These are phyloP conservation scores for Etheostoma nigrum DNA, from an alignment of 2,797 vertebrate species.

Conservation along the genomic window DNA sequence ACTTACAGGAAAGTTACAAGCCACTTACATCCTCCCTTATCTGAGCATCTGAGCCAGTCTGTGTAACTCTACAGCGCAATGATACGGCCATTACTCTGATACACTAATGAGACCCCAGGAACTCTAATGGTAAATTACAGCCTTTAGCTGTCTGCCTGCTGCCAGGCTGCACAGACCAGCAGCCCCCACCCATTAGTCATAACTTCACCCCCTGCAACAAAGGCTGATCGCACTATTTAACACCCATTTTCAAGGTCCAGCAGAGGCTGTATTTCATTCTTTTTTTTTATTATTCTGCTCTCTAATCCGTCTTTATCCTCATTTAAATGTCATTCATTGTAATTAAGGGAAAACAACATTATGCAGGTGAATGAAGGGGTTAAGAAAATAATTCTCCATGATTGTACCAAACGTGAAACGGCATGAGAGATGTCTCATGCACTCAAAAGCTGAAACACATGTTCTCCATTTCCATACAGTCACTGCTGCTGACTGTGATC, in stretches of 20 bases:
- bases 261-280: conserved; percentile 22
- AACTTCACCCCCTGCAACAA: conserved; percentile 43
- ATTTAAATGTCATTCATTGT: conserved; percentile 50
- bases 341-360: conserved; percentile 41
- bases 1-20: not conserved
- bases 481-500: conserved; percentile 73
- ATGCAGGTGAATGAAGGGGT: conserved; percentile 71
- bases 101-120: conserved; percentile 34
- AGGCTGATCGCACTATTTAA: conserved; percentile 36
- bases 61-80: not conserved
- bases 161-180: conserved; percentile 27
- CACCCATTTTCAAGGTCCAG: conserved; percentile 31
- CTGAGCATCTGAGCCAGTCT: not conserved
- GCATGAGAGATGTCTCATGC: conserved; percentile 52
- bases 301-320: conserved; percentile 67
- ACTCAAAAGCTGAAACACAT: conserved; percentile 88
- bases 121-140: conserved; percentile 37
- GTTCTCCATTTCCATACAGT: conserved; percentile 83
- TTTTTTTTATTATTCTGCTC: conserved; percentile 28
- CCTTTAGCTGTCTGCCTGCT: conserved; percentile 48
- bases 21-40: not conserved
- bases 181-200: conserved; percentile 24
- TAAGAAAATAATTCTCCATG: conserved; percentile 68
- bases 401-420: conserved; percentile 43
- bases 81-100: conserved; percentile 23